phyloP scores from a whole-genome alignment of 2,888 invertebrate species.

The Hermaeophaga mercurialis region DNA sequence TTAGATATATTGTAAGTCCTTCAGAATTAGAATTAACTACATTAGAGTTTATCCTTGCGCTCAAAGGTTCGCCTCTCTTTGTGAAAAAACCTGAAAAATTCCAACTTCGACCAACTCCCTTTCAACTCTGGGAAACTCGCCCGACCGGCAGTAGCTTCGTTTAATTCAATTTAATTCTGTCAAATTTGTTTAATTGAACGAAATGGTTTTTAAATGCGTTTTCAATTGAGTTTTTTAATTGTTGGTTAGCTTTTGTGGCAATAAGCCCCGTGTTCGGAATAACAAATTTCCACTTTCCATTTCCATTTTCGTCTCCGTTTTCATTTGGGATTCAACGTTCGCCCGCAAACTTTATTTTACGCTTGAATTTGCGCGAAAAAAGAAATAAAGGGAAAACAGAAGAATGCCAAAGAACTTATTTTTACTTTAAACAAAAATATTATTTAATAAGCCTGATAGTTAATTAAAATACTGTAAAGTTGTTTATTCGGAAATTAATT shows the following conservation, averaged over 20 bases:
- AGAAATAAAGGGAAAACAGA: background rate
- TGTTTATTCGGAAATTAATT: too few species aligned
- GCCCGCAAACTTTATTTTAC: conserved; percentile 2
- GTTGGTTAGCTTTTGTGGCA: conserved; percentile 23
- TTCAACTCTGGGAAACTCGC: background rate
- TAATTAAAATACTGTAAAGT: too few species aligned
- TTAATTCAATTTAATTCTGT: conserved; percentile 47
- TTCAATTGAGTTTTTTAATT: conserved; percentile 43
- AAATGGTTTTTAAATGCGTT: conserved; percentile 42
- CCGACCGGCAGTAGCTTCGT: conserved; percentile 21
- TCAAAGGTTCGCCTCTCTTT: too few species aligned
- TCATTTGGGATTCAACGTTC: background rate
- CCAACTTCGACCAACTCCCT: too few species aligned
- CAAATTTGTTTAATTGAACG: conserved; percentile 50
- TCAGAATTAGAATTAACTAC: too few species aligned
- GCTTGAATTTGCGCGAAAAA: background rate
- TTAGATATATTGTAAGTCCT: too few species aligned
- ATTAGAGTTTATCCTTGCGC: too few species aligned
- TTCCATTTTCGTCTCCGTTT: conserved; percentile 3
- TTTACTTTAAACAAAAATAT: too few species aligned
- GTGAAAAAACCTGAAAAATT: too few species aligned
- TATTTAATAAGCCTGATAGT: too few species aligned
- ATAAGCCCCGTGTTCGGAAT: conserved; percentile 27
- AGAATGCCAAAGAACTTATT: too few species aligned
- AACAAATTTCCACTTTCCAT: conserved; percentile 22